phyloP scores from a whole-genome alignment of 2,113 vertebrate genomes.

The Aldabrachelys gigantea region DNA sequence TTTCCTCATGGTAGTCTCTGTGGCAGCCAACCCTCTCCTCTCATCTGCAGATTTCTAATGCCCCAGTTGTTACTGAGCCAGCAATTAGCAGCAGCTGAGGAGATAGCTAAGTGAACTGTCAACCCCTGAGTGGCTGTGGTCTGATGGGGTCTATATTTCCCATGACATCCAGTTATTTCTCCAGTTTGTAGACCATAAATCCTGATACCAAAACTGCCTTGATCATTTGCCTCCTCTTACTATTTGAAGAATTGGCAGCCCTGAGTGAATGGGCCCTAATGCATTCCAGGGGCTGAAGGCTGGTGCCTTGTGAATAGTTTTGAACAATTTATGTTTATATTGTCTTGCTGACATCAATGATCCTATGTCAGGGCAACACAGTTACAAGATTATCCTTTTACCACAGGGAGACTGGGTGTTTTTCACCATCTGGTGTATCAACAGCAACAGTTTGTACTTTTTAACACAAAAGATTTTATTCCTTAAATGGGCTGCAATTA shows the following conservation, averaged over 20 bases:
- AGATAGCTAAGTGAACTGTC: too few species aligned
- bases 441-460: not conserved
- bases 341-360: accelerated
- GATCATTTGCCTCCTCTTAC: not conserved
- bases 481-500: not conserved
- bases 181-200: not conserved
- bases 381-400: not conserved
- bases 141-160: too few species aligned
- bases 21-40: too few species aligned
- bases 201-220: not conserved
- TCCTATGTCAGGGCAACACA: not conserved
- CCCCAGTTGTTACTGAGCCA: too few species aligned
- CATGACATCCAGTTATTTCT: not conserved
- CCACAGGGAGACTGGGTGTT: not conserved
- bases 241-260: not conserved
- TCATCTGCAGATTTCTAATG: too few species aligned
- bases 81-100: too few species aligned
- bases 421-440: not conserved
- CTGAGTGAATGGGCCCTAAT: not conserved
- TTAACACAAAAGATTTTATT: not conserved
- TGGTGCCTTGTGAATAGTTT: accelerated
- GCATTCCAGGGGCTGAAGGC: not conserved
- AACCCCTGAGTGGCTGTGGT: too few species aligned
- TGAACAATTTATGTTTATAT: not conserved
- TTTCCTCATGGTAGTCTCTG: too few species aligned